phyloP scores from a whole-genome alignment of 2,797 vertebrate genomes.

The Chiroxiphia lanceolata region DNA sequence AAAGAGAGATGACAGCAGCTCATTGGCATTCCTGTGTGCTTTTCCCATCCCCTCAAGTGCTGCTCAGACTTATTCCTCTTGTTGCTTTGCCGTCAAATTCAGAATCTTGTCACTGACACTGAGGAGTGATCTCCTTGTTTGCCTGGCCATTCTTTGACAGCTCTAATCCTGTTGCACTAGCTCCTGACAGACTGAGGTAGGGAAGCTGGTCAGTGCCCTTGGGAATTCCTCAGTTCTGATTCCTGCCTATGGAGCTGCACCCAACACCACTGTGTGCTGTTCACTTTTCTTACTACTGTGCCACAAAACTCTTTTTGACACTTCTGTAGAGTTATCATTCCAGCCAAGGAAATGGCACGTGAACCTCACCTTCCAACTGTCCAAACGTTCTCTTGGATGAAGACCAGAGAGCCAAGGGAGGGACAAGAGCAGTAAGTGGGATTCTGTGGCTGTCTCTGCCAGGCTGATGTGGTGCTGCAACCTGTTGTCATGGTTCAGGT shows the following conservation, averaged over 20 bases:
- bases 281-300: background rate
- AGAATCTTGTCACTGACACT: background rate
- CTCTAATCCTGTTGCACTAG: background rate
- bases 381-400: background rate
- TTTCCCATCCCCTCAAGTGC: background rate
- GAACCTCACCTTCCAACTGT: background rate
- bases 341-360: background rate
- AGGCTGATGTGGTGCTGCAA: background rate
- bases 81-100: background rate
- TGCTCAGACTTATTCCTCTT: background rate
- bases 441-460: background rate
- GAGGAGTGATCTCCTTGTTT: conserved; percentile 1
- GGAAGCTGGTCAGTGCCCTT: background rate
- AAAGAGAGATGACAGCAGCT: background rate
- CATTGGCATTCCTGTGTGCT: background rate
- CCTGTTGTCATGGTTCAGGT: background rate
- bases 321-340: background rate
- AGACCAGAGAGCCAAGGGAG: background rate
- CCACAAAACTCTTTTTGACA: background rate
- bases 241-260: background rate
- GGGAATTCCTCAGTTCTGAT: background rate
- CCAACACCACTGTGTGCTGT: background rate
- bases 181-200: background rate
- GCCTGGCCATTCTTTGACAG: background rate
- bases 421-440: background rate